phyloP scores from a whole-genome alignment of 2,888 invertebrate genomes.

The Drosophila paucipuncta region DNA sequence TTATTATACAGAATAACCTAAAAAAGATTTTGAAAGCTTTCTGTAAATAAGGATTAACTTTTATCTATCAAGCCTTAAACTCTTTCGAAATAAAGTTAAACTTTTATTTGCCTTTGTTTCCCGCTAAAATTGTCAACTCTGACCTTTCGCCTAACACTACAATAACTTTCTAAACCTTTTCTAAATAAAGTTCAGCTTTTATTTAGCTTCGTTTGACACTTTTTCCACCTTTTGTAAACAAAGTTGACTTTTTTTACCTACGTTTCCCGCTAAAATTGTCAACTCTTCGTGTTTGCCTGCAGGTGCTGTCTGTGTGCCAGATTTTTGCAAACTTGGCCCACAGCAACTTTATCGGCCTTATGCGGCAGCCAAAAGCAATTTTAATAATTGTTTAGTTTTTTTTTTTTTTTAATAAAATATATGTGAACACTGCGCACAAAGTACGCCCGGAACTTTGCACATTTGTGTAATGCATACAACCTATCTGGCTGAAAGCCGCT shows the following conservation, averaged over 20 bases:
- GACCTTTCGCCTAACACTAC: not conserved
- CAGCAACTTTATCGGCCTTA: constrained; percentile 28
- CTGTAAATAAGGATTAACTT: not conserved
- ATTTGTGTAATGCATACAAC: constrained; percentile 20
- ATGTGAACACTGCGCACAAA: constrained; percentile 23
- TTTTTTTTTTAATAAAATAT: constrained; percentile 54
- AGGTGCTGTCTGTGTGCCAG: constrained; percentile 12
- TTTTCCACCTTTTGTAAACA: not conserved
- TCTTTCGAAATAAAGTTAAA: not conserved
- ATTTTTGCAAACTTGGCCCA: constrained; percentile 18
- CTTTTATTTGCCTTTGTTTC: not conserved
- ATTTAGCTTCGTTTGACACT: not conserved
- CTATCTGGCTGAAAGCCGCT: not conserved
- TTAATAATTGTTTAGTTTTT: constrained; percentile 72
- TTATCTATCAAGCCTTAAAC: not conserved
- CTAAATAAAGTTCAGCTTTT: not conserved
- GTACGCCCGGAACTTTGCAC: constrained; percentile 36
- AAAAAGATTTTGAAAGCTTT: not conserved
- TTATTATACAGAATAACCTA: not conserved
- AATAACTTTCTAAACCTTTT: not conserved
- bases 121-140: not conserved
- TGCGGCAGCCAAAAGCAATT: constrained; percentile 65
- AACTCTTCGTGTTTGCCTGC: constrained; percentile 11
- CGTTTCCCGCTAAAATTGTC: constrained; percentile 1
- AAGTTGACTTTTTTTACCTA: not conserved